phyloP scores from a whole-genome alignment of 2,797 vertebrate genomes.

The Myoxocephalus aenaeus region DNA sequence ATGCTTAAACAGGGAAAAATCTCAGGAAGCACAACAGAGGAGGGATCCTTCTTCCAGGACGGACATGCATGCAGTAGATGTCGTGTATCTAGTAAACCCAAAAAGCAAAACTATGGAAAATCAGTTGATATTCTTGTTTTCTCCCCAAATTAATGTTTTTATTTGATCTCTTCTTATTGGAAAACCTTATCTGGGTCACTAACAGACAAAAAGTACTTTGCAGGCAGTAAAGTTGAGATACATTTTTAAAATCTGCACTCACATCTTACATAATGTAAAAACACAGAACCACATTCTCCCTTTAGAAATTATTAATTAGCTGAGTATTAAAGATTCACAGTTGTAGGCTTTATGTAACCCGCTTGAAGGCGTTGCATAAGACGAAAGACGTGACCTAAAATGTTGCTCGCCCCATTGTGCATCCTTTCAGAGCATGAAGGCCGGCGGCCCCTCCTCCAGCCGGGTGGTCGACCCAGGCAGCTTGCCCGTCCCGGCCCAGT shows the following conservation, averaged over 20 bases:
- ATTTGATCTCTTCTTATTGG: neutral
- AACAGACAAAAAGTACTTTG: conserved; percentile 19
- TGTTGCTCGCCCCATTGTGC: neutral
- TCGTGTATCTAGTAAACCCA: neutral
- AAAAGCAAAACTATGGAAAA: neutral
- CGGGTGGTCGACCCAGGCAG: conserved; percentile 76
- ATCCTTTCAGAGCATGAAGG: conserved; percentile 72
- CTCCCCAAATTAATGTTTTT: neutral
- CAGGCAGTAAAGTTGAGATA: conserved; percentile 21
- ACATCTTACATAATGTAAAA: conserved; percentile 66
- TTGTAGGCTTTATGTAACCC: conserved; percentile 40
- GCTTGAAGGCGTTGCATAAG: conserved; percentile 57
- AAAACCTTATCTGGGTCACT: conserved; percentile 37
- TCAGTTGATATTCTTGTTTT: neutral
- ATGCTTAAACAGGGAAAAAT: no score
- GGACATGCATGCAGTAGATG: neutral
- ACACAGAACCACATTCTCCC: conserved; percentile 54
- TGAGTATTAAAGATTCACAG: conserved; percentile 67
- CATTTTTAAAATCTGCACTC: conserved; percentile 63
- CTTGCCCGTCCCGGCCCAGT: conserved; percentile 77
- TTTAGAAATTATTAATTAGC: conserved; percentile 71
- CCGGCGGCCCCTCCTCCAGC: conserved; percentile 73
- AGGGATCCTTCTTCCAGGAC: neutral
- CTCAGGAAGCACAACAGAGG: neutral
- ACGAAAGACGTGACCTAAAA: conserved; percentile 20